These are phyloP conservation scores for Pagrus major DNA, from an alignment of 2,113 vertebrate species.

Conservation along the genomic window DNA sequence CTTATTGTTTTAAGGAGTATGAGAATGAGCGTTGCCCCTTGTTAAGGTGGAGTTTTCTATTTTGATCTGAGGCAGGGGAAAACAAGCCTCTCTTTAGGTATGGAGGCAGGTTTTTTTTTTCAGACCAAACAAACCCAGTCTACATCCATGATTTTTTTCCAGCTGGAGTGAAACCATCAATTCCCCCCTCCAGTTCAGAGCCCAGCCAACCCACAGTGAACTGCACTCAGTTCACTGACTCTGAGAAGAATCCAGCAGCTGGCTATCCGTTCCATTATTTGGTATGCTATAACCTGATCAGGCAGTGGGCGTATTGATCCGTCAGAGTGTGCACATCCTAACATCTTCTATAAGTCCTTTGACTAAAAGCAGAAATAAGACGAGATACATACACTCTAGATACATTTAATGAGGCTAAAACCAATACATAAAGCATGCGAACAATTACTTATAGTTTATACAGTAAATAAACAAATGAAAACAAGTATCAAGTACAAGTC, in stretches of 20 bases:
- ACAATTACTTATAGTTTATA: not conserved
- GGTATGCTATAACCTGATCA: constrained; percentile 3
- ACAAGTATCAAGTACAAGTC: not conserved
- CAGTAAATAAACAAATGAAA: not conserved
- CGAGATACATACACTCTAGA: not conserved
- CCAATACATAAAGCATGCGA: not conserved
- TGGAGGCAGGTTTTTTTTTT: not conserved
- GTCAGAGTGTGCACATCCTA: not conserved
- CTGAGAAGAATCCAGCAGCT: not conserved
- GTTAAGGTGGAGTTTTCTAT: not conserved
- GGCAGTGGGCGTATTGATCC: not conserved
- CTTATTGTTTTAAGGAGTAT: not conserved
- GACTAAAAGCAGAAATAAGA: not conserved
- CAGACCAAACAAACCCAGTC: not conserved
- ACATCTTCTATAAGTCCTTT: not conserved
- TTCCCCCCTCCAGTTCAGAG: not conserved
- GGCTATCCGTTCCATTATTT: not conserved
- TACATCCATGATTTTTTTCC: not conserved
- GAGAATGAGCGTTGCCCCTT: not conserved
- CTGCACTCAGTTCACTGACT: not conserved
- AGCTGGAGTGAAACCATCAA: not conserved
- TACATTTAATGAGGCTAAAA: not conserved
- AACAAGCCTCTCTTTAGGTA: not conserved
- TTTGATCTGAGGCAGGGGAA: too few species aligned
- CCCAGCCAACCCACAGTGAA: not conserved